A percentile compares a stretch with the other conserved stretches of the same genome.
phyloP scores from a whole-genome alignment of 2,888 invertebrate genomes.

The Serrognathus titanus region DNA sequence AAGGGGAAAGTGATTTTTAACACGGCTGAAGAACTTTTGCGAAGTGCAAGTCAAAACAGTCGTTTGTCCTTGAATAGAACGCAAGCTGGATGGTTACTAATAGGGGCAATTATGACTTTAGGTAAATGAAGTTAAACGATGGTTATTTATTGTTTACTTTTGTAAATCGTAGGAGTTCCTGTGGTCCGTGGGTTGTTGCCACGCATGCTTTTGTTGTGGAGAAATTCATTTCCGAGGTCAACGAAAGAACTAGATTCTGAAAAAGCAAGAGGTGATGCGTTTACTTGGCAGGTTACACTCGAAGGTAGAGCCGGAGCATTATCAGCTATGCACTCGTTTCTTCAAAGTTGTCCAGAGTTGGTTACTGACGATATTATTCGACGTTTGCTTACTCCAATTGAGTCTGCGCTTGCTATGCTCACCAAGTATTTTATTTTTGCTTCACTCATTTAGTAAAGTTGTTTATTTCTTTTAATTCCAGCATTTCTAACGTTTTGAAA shows the following conservation, averaged over 20 bases:
- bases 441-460: background rate
- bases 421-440: slow-evolving; percentile 67
- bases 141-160: slow-evolving; percentile 15
- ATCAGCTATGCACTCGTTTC: slow-evolving; percentile 91
- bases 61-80: slow-evolving; percentile 91
- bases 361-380: slow-evolving; percentile 89
- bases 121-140: slow-evolving; percentile 52
- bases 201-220: slow-evolving; percentile 91
- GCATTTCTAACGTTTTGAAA: slow-evolving; percentile 79
- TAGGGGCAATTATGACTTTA: slow-evolving; percentile 94
- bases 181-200: slow-evolving; percentile 91
- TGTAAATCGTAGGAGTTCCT: slow-evolving; percentile 64
- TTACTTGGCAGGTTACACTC: slow-evolving; percentile 98
- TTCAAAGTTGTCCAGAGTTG: slow-evolving; percentile 86
- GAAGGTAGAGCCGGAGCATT: slow-evolving; percentile 96
- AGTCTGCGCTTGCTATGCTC: slow-evolving; percentile 92
- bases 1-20: slow-evolving; percentile 97
- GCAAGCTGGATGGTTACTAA: slow-evolving; percentile 95
- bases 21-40: slow-evolving; percentile 91
- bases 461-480: slow-evolving; percentile 44
- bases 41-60: slow-evolving; percentile 96
- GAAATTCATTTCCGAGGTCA: slow-evolving; percentile 96
- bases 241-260: slow-evolving; percentile 96
- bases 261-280: slow-evolving; percentile 92
- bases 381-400: slow-evolving; percentile 85